These are phyloP conservation scores for Microplitis manilae DNA, from an alignment of 2,888 invertebrate genomes.

Conservation along the genomic window DNA sequence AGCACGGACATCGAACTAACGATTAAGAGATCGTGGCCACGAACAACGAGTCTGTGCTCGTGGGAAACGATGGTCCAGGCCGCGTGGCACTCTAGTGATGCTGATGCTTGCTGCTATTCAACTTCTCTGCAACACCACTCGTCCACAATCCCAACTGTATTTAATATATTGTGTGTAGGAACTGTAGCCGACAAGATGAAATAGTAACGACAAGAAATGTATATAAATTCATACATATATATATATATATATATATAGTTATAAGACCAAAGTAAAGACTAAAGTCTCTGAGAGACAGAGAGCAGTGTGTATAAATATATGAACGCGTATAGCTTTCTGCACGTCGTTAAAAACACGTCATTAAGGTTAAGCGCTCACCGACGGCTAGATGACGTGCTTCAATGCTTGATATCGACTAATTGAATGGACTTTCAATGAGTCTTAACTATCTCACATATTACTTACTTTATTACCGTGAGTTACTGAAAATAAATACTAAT, in stretches of 20 bases:
- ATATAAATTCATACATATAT: background rate
- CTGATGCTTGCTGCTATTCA: constrained; percentile 18
- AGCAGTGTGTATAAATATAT: constrained; percentile 20
- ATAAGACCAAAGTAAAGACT: too few species aligned
- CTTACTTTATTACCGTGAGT: background rate
- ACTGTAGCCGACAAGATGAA: background rate
- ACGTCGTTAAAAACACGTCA: constrained; percentile 70
- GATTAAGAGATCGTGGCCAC: constrained; percentile 63
- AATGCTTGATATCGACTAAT: constrained; percentile 22
- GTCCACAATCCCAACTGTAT: constrained; percentile 25
- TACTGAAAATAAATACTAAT: too few species aligned
- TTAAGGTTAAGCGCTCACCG: constrained; percentile 64
- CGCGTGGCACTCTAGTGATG: constrained; percentile 47
- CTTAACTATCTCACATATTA: constrained; percentile 20
- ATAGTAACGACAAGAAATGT: background rate
- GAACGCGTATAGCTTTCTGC: constrained; percentile 53
- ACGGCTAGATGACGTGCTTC: constrained; percentile 42
- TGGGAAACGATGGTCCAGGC: constrained; percentile 68
- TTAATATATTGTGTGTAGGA: constrained; percentile 18
- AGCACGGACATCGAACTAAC: constrained; percentile 50
- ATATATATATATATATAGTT: constrained; percentile 4
- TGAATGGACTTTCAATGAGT: constrained; percentile 19
- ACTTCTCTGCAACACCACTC: too few species aligned
- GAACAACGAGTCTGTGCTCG: constrained; percentile 56
- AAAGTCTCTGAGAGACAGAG: too few species aligned